Evolutionary conservation across 2,797 vertebrate genomes (phyloP), one percentile per base, ranked within the genome.

Genomic region (Australoheros facetus): DNA sequence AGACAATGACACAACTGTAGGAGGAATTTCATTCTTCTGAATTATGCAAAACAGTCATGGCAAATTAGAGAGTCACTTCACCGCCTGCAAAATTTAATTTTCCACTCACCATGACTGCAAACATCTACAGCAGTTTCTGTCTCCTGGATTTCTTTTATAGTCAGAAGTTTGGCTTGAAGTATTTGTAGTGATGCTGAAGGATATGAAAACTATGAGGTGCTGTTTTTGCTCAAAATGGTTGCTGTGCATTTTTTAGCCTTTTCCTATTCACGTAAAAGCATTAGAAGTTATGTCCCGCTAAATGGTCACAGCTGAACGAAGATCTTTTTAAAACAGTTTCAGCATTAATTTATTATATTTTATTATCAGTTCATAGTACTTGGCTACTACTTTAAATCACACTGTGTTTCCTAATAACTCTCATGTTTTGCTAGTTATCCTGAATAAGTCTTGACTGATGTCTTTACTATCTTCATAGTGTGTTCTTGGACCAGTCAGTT

Each of bases 391-490:
- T 28, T 48, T 60, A 30, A 60, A 57, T 21, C 9, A 42, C 62
- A 48, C 4, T 32, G 11, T 5, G 42, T 73, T 64, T 30, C 9
- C 48, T 30, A 14, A 26, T 64, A 53, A 48, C 34, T 1, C 7
- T 59, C 7, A 28, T 11, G n/a, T 26, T 56, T 8, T 37, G 56
- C 32, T n/a, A 23, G 26, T 13, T 17, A 30, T 28, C 57, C 17
- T 11, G 30, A 71, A 71, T 12, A 12, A 12, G 26, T 57, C 64
- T 26, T 11, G 19, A 75, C 37, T 34, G 62, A 56, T 3, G 30
- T 79, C 71, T 81, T 75, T 13, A 45, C 28, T 28, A 12, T 81
- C 48, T 79, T 51, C 19, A 23, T 5, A 19, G 56, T 23, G 5
- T 8, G 3, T 34, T 56, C 4, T 60, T 51, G 12, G 32, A 45